Base-by-base conservation (phyloP, 1,140 invertebrate genomes). In the Rhagoletis zephyria region DNA sequence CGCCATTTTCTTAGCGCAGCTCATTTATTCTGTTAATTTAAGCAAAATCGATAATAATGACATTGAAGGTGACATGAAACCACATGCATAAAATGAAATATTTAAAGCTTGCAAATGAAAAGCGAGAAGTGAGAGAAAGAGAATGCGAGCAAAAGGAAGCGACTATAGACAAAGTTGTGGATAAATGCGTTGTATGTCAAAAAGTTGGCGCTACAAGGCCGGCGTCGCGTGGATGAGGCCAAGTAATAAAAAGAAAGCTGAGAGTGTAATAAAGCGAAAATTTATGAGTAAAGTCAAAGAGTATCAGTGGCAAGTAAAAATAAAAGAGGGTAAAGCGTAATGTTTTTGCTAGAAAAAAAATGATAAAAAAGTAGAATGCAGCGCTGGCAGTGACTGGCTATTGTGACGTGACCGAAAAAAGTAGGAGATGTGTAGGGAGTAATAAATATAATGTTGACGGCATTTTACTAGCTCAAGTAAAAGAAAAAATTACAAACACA, bases 21-120 rank as follows among this genome's bases (percentile, higher is more conserved):
- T 42, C 67, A 74, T 48, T 74, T 74, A 4, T 42, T 12, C 40
- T 74, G 14, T 85, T 90, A 91, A 91, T 91, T 91, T 91, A 91
- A 89, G 89, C 88, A 88, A 91, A 91, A 91, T 91, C 90, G 90
- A 91, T 91, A 90, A 60, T 87, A 87, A 63, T 87, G n/a, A 85
- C 6, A 2, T 9, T 30, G 56, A 60, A 85, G 77, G 14, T 40
- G 77, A 30, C 7, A 59, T 85, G 14, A 85, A 70, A 70, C 7
- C 42, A 74, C 1, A 2, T 45, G 45, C 4, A 70, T 45, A 63
- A 63, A n/a, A 12, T 1, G 30, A 63, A 63, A 63, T 63, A 4
- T 63, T 63, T 63, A 63, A 63, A 63, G 40, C 14, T 30, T 30
- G 30, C 30, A 30, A 30, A 30, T 30, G 30, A 30, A 45, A 45